phyloP scores from a whole-genome alignment of 2,888 invertebrate genomes.

The Empis stercorea region DNA sequence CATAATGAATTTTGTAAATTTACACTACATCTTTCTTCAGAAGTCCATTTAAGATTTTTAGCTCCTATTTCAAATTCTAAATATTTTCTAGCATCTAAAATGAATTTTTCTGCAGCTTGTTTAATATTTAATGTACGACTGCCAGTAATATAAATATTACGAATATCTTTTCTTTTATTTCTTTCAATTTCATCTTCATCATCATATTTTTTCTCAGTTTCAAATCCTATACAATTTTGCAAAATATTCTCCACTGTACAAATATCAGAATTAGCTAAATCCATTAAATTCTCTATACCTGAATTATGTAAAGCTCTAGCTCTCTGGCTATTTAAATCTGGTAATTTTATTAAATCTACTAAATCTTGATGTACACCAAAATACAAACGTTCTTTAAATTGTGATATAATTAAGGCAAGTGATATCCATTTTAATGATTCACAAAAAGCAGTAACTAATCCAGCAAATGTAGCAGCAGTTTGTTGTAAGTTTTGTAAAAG shows the following conservation, averaged over 20 bases:
- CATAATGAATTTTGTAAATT: background rate
- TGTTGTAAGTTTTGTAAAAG: slow-evolving; percentile 89
- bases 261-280: slow-evolving; percentile 62
- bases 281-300: slow-evolving; percentile 63
- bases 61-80: slow-evolving; percentile 62
- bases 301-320: slow-evolving; percentile 73
- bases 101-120: slow-evolving; percentile 68
- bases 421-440: slow-evolving; percentile 84
- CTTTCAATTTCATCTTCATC: slow-evolving; percentile 54
- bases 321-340: slow-evolving; percentile 67
- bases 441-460: slow-evolving; percentile 96
- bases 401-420: slow-evolving; percentile 74
- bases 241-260: slow-evolving; percentile 62
- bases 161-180: slow-evolving; percentile 51
- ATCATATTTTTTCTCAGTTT: slow-evolving; percentile 62
- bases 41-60: slow-evolving; percentile 58
- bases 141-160: slow-evolving; percentile 67
- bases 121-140: slow-evolving; percentile 64
- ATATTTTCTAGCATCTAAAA: slow-evolving; percentile 61
- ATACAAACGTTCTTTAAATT: slow-evolving; percentile 87
- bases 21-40: no score
- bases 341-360: slow-evolving; percentile 76
- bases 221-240: slow-evolving; percentile 68
- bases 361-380: slow-evolving; percentile 90
- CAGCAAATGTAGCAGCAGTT: slow-evolving; percentile 89